Evolutionary conservation across 2,797 vertebrate genomes (phyloP), one percentile per base, ranked within the genome.

Genomic region (Anisognathus igniventris): DNA sequence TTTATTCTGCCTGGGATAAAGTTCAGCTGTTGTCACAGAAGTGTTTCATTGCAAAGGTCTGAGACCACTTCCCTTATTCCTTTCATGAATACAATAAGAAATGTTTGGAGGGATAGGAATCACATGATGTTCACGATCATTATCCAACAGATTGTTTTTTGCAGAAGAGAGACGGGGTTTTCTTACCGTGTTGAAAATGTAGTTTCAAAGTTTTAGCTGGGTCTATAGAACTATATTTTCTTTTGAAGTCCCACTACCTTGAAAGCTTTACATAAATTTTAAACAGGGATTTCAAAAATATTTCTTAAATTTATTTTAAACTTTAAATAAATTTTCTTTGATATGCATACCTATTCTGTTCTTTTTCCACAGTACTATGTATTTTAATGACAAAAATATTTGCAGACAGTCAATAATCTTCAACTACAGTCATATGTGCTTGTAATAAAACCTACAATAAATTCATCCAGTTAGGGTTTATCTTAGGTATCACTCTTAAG

Each of bases 11-110:
- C 73, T 61, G 30, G n/a, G 89, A 95, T 60, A 70, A 75, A 67
- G 56, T 91, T 95, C 93, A 96, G 90, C 94, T 96, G 91, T 80
- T 84, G 27, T 78, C 85, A 90, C 45, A 76, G 48, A 67, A 53
- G n/a, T 48, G 35, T 83, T 90, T 89, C 58, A 79, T 87, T 65
- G 91, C 61, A 85, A 97, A 79, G 42, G 30, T 74, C 76, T 92
- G 48, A 79, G 22, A 68, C 37, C 73, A 74, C 66, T 91, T 95
- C 82, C 51, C 54, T 47, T 74, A 70, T 68, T 95, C 40, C 35
- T 92, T 76, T 92, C 45, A 94, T 44, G 39, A 93, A 87, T 83
- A 87, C n/a, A 45, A 10, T 74, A 86, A 65, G 33, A 77, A 30
- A 20, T 77, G 28, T 70, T 75, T 91, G 56, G 35, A 83, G 48